Evolutionary conservation across 2,113 vertebrate species (phyloP), one percentile per base, ranked within the genome.

Genomic region (Antechinus flavipes): DNA sequence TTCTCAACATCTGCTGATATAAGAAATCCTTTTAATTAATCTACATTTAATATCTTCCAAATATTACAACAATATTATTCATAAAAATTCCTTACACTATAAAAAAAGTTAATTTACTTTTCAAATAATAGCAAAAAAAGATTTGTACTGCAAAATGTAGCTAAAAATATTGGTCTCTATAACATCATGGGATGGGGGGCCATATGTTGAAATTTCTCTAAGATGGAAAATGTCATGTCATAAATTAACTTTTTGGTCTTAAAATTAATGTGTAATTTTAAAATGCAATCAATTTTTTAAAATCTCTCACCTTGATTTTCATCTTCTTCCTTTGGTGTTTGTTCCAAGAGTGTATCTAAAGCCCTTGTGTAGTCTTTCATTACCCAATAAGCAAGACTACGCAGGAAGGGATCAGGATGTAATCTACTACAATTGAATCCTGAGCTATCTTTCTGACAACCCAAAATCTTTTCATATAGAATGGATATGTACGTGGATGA

Each of bases 341-440:
- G 99, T 97, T 99, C 99, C 97, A 99, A 92, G 95, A 99, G 98
- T 0, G 99, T 99, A 97, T 99, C 99, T 96, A 99, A 98, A 91
- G 99, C 99, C 95, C 97, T 99, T 1, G 99, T 99, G 94, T 99
- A 99, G 98, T 99, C 99, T 98, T 99, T 99, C 99, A 99, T 99
- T 97, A 99, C 99, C 99, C 99, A 99, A 97, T 99, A 99, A 0
- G 99, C 99, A 97, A 99, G 99, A 97, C 99, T 99, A 97, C 99
- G 99, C 93, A 99, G 98, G 98, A 99, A 99, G 0, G 99, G 99
- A 98, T 99, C 99, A 23, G 99, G 98, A 97, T 99, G 99, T 90
- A 99, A 96, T 90, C 98, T 99, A 94, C 98, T 98, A 61, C 99
- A 99, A 95, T 98, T 98, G 97, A 99, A 99, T 2, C 98, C 99